Percentiles rank a stretch among this genome's conserved stretches.
Evolutionary conservation across 2,797 vertebrate genomes (phyloP).

Genomic region (Molossus alvarezi): DNA sequence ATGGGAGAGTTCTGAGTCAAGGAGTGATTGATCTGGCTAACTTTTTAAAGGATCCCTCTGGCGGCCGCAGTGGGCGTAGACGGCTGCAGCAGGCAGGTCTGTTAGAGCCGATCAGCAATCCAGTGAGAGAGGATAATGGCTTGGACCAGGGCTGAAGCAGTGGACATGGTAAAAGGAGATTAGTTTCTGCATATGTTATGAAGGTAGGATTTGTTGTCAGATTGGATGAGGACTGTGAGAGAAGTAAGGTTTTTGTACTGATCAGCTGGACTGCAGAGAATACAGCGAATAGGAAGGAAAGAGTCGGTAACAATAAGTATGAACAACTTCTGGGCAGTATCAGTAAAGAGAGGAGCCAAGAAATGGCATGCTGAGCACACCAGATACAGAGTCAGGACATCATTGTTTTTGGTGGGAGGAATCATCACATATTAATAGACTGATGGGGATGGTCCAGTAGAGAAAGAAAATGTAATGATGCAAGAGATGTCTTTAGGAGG

Average conservation of each 20-base stretch:
- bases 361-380: not conserved
- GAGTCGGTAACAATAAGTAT: not conserved
- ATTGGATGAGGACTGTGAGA: not conserved
- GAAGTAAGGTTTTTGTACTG: not conserved
- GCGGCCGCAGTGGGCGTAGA: not conserved
- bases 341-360: not conserved
- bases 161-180: not conserved
- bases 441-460: not conserved
- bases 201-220: constrained; percentile 27
- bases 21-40: not conserved
- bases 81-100: not conserved
- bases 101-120: not conserved
- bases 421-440: not conserved
- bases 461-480: constrained; percentile 12
- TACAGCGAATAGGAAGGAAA: not conserved
- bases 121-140: not conserved
- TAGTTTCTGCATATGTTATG: not conserved
- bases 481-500: not conserved
- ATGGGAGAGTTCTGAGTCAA: not conserved
- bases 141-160: not conserved
- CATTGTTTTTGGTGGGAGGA: not conserved
- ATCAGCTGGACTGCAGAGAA: not conserved
- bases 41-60: not conserved
- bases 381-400: not conserved
- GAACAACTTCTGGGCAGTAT: not conserved